Evolutionary conservation across 2,888 invertebrate genomes (phyloP), one percentile per base, ranked within the genome.

Genomic region (Amblyjoppa fuscipennis): DNA sequence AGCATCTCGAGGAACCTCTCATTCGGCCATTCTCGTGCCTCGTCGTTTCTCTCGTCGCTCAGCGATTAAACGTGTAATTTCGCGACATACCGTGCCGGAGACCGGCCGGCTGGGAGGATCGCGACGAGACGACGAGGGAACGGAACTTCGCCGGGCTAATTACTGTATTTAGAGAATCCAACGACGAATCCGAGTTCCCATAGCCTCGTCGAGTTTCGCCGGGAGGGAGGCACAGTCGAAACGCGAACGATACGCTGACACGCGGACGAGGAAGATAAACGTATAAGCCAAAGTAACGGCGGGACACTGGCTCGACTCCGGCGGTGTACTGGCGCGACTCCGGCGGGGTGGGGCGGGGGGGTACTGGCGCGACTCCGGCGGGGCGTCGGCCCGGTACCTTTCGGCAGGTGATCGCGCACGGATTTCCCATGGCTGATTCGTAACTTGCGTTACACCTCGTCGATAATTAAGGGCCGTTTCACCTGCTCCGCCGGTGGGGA

Each of bases 121-220:
- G 82, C 59, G 28, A 49, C 49, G 38, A 59, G 61, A 34, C 4
- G 61, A 71, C 41, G 78, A 66, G 61, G 84, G 71, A 28, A 51
- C 59, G 74, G 78, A 68, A 78, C 69, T 49, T 34, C 73, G 53
- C 45, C 77, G 78, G 89, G 4, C 56, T 93, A 93, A 94, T 93
- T 92, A 93, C 91, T 90, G 93, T 93, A 89, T 92, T 93, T 93
- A 92, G 81, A 81, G 90, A 87, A 88, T 85, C 90, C 89, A 89
- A 87, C 91, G 90, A 91, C 90, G 90, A 78, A 71, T 77, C 83
- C 83, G 90, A 91, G 93, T 94, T 94, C 94, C 94, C 94, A 94
- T 93, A 94, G 92, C 92, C 93, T 92, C 92, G 86, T 51, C 87
- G 87, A 70, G 79, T 69, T 71, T 81, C 70, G 31, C 68, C 13